A percentile compares a stretch with the other conserved stretches of the same genome.
These are phyloP conservation scores for Lamellibrachia luymesi DNA, from an alignment of 1,140 invertebrate species.

Conservation along the genomic window DNA sequence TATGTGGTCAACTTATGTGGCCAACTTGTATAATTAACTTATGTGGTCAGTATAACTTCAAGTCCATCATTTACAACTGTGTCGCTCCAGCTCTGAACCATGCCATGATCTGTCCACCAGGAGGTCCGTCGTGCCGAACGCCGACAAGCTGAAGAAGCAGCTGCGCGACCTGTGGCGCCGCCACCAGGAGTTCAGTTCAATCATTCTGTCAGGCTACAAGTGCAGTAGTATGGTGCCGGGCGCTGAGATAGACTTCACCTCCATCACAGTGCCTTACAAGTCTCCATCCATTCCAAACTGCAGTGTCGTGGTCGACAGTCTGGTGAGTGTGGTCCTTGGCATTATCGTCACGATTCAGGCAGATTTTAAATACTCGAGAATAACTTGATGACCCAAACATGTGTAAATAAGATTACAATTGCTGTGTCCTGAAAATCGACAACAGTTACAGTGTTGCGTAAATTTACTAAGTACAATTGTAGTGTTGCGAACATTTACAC, in stretches of 20 bases:
- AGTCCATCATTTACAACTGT: too few species aligned
- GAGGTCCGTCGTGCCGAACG: slow-evolving; percentile 5
- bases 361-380: background rate
- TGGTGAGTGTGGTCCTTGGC: background rate
- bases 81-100: background rate
- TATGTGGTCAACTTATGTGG: too few species aligned
- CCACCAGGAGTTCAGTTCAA: slow-evolving; percentile 16
- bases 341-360: background rate
- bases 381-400: background rate
- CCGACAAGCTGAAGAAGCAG: slow-evolving; percentile 17
- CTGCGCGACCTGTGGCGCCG: slow-evolving; percentile 12
- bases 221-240: slow-evolving; percentile 7
- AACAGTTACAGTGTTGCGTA: background rate
- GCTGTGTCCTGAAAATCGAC: background rate
- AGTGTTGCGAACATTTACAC: background rate
- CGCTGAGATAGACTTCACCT: background rate
- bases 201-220: slow-evolving; percentile 2
- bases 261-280: slow-evolving; percentile 4
- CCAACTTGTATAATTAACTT: background rate
- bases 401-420: background rate
- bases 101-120: background rate
- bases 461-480: background rate
- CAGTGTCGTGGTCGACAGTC: background rate
- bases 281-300: background rate
- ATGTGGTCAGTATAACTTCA: background rate